Conservation (phyloP, 2,888 invertebrate genomes). For the Furcula furcula region DNA sequence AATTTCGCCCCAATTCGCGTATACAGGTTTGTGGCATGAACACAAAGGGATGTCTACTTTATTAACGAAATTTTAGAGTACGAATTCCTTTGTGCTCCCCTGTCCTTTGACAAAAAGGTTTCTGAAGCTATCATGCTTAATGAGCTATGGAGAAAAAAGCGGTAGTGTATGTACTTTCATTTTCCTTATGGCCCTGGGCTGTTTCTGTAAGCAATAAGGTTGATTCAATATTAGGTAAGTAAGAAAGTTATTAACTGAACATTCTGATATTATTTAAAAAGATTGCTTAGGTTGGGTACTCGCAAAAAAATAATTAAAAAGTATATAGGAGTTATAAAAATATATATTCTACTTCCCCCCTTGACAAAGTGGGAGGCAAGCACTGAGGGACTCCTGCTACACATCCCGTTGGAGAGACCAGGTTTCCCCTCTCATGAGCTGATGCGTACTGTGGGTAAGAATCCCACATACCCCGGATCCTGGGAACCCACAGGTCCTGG, state of each 20-base stretch:
- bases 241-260: constrained; percentile 18
- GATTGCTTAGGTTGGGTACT: too few species aligned
- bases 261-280: too few species aligned
- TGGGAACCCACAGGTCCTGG: too few species aligned
- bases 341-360: too few species aligned
- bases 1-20: constrained; percentile 40
- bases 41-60: constrained; percentile 13
- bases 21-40: constrained; percentile 12
- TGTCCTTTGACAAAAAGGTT: constrained; percentile 48
- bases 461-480: too few species aligned
- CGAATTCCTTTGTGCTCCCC: constrained; percentile 16
- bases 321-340: too few species aligned
- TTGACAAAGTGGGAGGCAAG: too few species aligned
- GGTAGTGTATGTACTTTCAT: constrained; percentile 31
- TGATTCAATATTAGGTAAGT: constrained; percentile 39
- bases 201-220: constrained; percentile 37
- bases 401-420: too few species aligned
- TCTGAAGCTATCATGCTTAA: constrained; percentile 43
- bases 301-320: too few species aligned
- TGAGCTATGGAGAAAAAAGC: constrained; percentile 43
- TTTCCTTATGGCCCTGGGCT: constrained; percentile 31
- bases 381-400: too few species aligned
- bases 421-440: too few species aligned
- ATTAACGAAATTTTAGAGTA: constrained; percentile 14
- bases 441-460: too few species aligned